Evolutionary conservation across 2,113 vertebrate species (phyloP).

Genomic region (Miniopterus natalensis): DNA sequence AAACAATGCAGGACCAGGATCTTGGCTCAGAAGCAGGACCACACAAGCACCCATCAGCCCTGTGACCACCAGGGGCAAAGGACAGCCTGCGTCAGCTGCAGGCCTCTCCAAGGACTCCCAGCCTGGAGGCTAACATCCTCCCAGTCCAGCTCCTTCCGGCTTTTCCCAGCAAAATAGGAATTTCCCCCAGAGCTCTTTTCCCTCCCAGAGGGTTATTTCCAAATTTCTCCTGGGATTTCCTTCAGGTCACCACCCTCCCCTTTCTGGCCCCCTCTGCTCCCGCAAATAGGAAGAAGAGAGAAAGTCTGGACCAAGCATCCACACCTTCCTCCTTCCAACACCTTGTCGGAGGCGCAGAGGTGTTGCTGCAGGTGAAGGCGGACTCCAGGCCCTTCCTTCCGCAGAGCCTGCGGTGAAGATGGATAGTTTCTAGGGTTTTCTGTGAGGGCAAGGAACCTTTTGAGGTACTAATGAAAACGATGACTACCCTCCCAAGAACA

Average conservation of each 20-base stretch:
- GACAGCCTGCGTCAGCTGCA: not conserved
- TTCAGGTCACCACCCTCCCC: not conserved
- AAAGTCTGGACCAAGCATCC: accelerated
- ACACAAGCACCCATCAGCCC: not conserved
- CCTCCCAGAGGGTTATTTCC: not conserved
- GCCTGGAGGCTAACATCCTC: not conserved
- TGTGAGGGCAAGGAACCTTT: not conserved
- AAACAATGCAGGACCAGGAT: not conserved
- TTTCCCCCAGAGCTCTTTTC: not conserved
- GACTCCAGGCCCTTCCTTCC: not conserved
- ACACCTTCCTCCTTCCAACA: not conserved
- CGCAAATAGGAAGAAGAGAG: not conserved
- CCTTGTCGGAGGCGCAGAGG: not conserved
- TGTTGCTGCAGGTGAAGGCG: not conserved
- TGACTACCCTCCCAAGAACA: not conserved
- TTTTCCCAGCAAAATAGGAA: not conserved
- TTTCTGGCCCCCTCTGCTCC: not conserved
- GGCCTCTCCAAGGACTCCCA: not conserved
- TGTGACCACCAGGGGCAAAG: not conserved
- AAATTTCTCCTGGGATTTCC: not conserved
- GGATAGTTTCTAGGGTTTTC: not conserved
- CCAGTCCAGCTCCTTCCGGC: not conserved
- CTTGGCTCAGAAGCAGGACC: not conserved
- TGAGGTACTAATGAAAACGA: not conserved
- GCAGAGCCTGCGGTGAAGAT: not conserved